Evolutionary conservation across 2,888 invertebrate genomes (phyloP).

Genomic region (Rhorus exstirpatorius): DNA sequence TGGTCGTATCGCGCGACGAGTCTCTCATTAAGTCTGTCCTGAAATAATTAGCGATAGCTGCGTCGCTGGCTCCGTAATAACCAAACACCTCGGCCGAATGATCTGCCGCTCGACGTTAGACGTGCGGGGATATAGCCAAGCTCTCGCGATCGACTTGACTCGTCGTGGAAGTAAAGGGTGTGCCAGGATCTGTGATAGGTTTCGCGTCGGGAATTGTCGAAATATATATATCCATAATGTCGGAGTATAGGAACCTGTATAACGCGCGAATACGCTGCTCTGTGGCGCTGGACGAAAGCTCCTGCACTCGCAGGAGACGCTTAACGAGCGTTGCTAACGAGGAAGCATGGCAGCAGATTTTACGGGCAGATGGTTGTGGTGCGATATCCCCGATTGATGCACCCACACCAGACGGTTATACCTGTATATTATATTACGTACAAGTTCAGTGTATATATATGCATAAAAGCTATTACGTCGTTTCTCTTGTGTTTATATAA

Average conservation of each 20-base stretch:
- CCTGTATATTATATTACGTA: slow-evolving; percentile 16
- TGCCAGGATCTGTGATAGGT: too few relatives aligned
- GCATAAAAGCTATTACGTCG: too few relatives aligned
- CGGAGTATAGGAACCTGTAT: not conserved
- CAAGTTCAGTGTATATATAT: slow-evolving; percentile 34
- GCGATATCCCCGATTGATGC: slow-evolving; percentile 84
- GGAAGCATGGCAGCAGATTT: slow-evolving; percentile 82
- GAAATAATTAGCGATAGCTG: slow-evolving; percentile 82
- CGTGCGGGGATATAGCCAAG: too few relatives aligned
- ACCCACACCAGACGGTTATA: slow-evolving; percentile 63
- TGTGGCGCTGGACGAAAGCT: slow-evolving; percentile 43
- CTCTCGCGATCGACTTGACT: too few relatives aligned
- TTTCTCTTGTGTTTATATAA: too few relatives aligned
- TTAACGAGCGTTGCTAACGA: slow-evolving; percentile 85
- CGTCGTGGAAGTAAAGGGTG: not conserved
- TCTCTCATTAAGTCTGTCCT: slow-evolving; percentile 79
- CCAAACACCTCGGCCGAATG: not conserved
- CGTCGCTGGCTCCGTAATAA: slow-evolving; percentile 30
- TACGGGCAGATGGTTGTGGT: slow-evolving; percentile 85
- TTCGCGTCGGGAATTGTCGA: too few relatives aligned
- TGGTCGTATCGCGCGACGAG: slow-evolving; percentile 69
- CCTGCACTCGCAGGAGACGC: slow-evolving; percentile 72
- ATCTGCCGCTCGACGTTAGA: too few relatives aligned
- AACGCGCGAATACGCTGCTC: slow-evolving; percentile 40
- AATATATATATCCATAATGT: not conserved